These are phyloP conservation scores for Amiota mariae DNA, from an alignment of 2,888 invertebrate genomes.

Conservation along the genomic window DNA sequence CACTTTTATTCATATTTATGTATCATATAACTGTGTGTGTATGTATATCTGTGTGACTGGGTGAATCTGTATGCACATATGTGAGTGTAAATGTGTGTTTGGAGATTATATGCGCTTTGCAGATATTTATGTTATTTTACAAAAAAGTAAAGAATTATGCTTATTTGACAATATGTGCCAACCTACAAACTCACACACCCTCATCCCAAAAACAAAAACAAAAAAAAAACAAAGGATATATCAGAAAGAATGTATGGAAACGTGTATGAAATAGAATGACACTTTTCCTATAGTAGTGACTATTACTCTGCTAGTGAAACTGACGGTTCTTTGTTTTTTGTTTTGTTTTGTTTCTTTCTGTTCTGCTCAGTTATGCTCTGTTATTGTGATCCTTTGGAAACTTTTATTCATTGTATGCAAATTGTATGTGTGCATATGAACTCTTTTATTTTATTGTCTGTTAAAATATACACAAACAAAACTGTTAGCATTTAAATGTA, in stretches of 20 bases:
- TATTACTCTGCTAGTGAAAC: too few relatives aligned
- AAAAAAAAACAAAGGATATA: background rate
- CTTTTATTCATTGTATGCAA: constrained; percentile 23
- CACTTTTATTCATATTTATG: constrained; percentile 37
- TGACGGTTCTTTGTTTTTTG: too few relatives aligned
- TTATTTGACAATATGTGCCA: constrained; percentile 51
- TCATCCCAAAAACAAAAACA: background rate
- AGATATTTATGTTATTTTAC: constrained; percentile 59
- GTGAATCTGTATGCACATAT: background rate
- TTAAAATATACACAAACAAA: background rate
- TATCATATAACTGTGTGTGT: constrained; percentile 9
- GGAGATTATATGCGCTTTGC: constrained; percentile 66
- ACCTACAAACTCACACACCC: constrained; percentile 3
- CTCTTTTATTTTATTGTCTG: constrained; percentile 26
- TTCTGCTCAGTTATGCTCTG: background rate
- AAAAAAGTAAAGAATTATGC: constrained; percentile 52
- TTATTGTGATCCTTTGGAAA: constrained; percentile 1
- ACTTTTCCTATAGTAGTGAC: too few relatives aligned
- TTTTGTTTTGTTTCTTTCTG: too few relatives aligned
- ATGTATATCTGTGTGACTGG: background rate
- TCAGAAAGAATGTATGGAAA: too few relatives aligned
- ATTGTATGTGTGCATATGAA: constrained; percentile 1
- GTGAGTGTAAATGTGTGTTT: constrained; percentile 42
- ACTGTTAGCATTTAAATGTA: background rate
- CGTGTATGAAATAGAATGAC: too few relatives aligned